These are phyloP conservation scores for Saccostrea glomerata DNA, from an alignment of 1,140 invertebrate species.

Conservation along the genomic window DNA sequence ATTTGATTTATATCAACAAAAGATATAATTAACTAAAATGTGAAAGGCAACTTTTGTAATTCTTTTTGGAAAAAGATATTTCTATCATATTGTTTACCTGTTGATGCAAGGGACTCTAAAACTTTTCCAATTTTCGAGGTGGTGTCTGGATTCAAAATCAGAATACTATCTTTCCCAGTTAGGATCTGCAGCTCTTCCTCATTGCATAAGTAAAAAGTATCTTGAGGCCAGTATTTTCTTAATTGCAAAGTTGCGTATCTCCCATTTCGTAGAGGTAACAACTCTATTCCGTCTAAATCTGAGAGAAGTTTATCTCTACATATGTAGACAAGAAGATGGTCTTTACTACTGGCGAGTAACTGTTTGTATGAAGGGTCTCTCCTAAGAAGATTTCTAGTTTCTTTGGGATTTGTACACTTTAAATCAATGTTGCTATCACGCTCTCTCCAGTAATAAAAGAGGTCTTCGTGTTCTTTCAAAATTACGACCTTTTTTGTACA, in stretches of 20 bases:
- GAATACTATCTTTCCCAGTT: background rate
- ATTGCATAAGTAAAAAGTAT: background rate
- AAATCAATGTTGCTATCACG: background rate
- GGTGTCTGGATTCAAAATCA: background rate
- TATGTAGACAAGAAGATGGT: background rate
- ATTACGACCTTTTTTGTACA: background rate
- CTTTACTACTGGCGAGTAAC: background rate
- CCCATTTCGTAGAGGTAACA: background rate
- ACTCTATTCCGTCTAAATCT: background rate
- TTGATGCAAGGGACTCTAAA: background rate
- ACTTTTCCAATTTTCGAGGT: background rate
- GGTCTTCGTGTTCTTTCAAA: background rate
- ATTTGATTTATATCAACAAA: too few relatives aligned
- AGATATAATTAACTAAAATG: too few relatives aligned
- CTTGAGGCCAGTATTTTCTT: background rate
- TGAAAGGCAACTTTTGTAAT: too few relatives aligned
- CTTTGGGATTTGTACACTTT: conserved; percentile 20
- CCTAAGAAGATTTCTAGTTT: background rate
- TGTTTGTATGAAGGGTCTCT: background rate
- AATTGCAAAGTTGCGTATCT: background rate
- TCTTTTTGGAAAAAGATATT: too few relatives aligned
- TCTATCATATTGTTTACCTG: background rate
- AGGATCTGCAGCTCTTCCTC: conserved; percentile 7
- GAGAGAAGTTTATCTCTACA: background rate
- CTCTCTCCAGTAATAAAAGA: background rate